These are phyloP conservation scores for Drosophila mimica DNA, from an alignment of 2,888 invertebrate species.

Conservation along the genomic window DNA sequence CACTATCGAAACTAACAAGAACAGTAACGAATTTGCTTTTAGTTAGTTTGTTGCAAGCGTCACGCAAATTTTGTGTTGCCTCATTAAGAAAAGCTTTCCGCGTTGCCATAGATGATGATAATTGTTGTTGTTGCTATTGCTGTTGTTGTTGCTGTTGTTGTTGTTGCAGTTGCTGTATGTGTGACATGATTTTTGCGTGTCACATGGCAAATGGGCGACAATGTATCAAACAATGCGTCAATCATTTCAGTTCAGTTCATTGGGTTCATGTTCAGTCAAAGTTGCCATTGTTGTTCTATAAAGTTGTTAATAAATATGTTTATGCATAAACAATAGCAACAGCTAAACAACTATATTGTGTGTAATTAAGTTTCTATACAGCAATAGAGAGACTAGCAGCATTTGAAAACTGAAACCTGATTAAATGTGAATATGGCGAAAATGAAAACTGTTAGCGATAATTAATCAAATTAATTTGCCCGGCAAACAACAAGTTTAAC, in stretches of 20 bases:
- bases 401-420: constrained; percentile 42
- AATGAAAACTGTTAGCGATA: constrained; percentile 70
- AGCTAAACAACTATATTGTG: constrained; percentile 48
- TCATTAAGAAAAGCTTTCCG: constrained; percentile 73
- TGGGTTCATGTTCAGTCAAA: constrained; percentile 26
- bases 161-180: constrained; percentile 32
- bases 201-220: constrained; percentile 69
- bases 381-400: background rate
- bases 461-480: constrained; percentile 72
- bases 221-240: constrained; percentile 66
- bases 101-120: constrained; percentile 60
- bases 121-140: constrained; percentile 39
- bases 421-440: constrained; percentile 51
- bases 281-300: constrained; percentile 37
- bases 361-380: constrained; percentile 55
- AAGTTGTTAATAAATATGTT: constrained; percentile 66
- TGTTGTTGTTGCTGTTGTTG: constrained; percentile 14
- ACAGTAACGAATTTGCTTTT: constrained; percentile 36
- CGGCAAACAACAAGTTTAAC: constrained; percentile 40
- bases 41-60: constrained; percentile 49
- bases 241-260: constrained; percentile 52
- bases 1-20: background rate
- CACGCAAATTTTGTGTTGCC: constrained; percentile 83
- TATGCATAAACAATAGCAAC: constrained; percentile 62
- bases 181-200: constrained; percentile 72